Base-by-base conservation (phyloP, 2,888 invertebrate genomes). In the Acleris holmiana region DNA sequence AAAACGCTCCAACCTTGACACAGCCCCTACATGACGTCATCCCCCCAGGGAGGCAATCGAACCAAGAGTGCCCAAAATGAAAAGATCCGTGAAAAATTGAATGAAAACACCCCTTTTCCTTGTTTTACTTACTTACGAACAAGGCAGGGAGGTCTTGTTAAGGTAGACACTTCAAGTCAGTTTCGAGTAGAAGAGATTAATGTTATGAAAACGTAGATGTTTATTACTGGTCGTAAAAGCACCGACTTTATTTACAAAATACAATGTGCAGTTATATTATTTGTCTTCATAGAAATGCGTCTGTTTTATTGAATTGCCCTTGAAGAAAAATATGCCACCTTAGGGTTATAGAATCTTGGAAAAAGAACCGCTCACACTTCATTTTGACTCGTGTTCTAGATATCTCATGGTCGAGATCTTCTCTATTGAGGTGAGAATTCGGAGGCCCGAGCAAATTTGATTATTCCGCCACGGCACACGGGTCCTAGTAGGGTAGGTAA, bases 381-480 rank as follows among this genome's bases (percentile, higher is more conserved):
- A 13, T 35, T 35, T 35, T 35, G 13, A 35, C 35, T 35, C 35
- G 35, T 35, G 35, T 10, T 35, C 29, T 29, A 29, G 7, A 10
- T 6, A 29, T 29, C 29, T 10, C 8, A 10, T 10, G 10, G 29
- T 29, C 29, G 0, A 35, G 29, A 35, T 35, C 10, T 35, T 35
- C 13, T 35, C 35, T 35, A 35, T 35, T 35, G 10, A 35, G 35
- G 35, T 35, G 35, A 35, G 35, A 35, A 35, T 35, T 35, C 1
- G 13, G 35, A 35, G 13, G 69, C 67, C 50, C 66, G 72, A 72
- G 76, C 74, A 70, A 79, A 80, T 77, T 76, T 73, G 73, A 80
- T 83, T 80, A 82, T 80, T 79, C 74, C 76, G 69, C 75, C 68
- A 76, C 71, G 69, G 58, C 72, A 69, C 70, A 71, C 73, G 74